phyloP scores from a whole-genome alignment of 2,797 vertebrate genomes.

The Scomberomorus guttatus region DNA sequence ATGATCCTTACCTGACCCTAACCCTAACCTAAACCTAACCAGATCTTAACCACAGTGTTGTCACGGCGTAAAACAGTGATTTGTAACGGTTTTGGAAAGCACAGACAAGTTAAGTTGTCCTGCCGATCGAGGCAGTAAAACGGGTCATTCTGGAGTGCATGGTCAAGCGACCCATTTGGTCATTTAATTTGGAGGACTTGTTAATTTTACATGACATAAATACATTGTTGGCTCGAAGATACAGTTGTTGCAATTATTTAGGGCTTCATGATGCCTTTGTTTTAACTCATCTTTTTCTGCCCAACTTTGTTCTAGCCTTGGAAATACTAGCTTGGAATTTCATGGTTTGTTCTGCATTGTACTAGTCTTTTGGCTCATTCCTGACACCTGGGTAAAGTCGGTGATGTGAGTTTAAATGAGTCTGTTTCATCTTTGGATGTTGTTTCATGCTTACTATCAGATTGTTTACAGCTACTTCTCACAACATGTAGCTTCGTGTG shows the following conservation, averaged over 20 bases:
- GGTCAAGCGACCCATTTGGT: no score
- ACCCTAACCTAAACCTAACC: no score
- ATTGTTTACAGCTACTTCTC: background rate
- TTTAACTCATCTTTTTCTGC: background rate
- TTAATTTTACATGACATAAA: conserved; percentile 11
- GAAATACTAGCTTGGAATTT: background rate
- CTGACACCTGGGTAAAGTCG: background rate
- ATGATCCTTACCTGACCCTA: no score
- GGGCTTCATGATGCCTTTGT: background rate
- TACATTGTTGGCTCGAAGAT: background rate
- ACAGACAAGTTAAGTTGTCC: no score
- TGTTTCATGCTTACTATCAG: conserved; percentile 4
- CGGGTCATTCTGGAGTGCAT: no score
- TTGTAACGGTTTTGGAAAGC: no score
- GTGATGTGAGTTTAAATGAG: background rate
- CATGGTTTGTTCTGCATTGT: background rate
- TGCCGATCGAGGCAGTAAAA: no score
- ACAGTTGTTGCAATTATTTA: background rate
- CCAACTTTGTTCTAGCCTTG: background rate
- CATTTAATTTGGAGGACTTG: no score
- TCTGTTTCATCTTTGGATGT: conserved; percentile 9
- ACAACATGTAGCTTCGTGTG: background rate
- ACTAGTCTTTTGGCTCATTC: background rate
- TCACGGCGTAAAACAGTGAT: no score
- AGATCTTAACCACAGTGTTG: no score